Percentiles rank a stretch among this genome's conserved stretches.
Conservation (phyloP, 2,888 invertebrate genomes). For the Lamellibrachia satsuma region DNA sequence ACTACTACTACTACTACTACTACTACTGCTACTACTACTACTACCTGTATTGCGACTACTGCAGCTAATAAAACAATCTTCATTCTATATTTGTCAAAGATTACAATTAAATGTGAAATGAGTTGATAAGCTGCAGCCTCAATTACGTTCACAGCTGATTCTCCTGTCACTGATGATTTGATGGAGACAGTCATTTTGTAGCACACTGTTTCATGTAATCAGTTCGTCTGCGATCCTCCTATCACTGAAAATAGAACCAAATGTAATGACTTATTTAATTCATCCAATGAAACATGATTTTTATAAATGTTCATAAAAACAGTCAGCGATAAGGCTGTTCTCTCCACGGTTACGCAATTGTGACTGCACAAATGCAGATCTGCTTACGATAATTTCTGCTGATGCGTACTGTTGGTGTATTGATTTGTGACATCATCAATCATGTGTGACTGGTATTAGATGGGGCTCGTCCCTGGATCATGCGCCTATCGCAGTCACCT, state of each 20-base stretch:
- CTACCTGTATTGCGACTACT: no score
- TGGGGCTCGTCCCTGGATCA: background rate
- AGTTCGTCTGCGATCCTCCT: background rate
- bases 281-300: slow-evolving; percentile 4
- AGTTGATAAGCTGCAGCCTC: background rate
- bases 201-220: background rate
- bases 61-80: no score
- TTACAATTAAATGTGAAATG: background rate
- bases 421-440: background rate
- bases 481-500: background rate
- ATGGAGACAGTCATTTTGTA: background rate
- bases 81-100: no score
- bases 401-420: background rate
- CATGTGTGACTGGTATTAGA: background rate
- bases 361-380: background rate
- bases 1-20: no score
- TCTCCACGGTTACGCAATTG: background rate
- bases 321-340: background rate
- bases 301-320: background rate
- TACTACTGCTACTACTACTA: no score
- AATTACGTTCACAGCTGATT: background rate
- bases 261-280: background rate
- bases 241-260: background rate
- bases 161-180: background rate
- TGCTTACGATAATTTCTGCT: background rate